Base-by-base conservation (phyloP, 2,888 invertebrate genomes). In the Himalopsyche anomala region DNA sequence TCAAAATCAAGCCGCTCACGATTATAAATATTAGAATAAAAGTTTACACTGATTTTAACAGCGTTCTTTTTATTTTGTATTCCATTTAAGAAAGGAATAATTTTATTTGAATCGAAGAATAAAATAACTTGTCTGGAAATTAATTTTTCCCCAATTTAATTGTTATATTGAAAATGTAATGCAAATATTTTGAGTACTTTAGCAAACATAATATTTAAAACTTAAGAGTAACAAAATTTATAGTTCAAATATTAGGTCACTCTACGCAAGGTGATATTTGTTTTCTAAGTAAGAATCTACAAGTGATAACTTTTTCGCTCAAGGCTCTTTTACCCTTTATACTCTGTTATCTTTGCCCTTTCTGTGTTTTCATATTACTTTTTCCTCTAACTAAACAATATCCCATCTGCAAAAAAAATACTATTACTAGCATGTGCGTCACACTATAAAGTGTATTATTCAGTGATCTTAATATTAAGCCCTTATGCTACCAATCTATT, bases 331-430 rank as follows among this genome's bases (percentile, higher is more conserved):
- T 74, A 36, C 38, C 74, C 38, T 74, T 74, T 74, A 74, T 36
- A 74, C 28, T 74, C 2, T 74, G 74, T 36, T 74, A 74, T 74
- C 74, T 74, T 38, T 38, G 74, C 74, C 74, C 4, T 74, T 74
- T 74, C 74, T 74, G 74, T 74, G 74, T 74, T 74, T 74, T 74
- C 74, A 74, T 38, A 74, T 74, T 74, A 74, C 36, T 74, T 74
- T 74, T 74, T 74, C 74, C 74, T 74, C 12, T 9, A 74, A 74
- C 74, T 74, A 74, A 74, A 74, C 38, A 74, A 74, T 36, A 38
- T 38, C 74, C 9, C 74, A 74, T 36, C 36, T 74, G 74, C 15
- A 15, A 15, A 74, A 45, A 74, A 36, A 36, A 36, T 36, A 36
- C 38, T 36, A 74, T 74, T 38, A 38, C 74, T 36, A 12, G 15